Evolutionary conservation across 2,797 vertebrate genomes (phyloP).

Genomic region (Morus bassanus): DNA sequence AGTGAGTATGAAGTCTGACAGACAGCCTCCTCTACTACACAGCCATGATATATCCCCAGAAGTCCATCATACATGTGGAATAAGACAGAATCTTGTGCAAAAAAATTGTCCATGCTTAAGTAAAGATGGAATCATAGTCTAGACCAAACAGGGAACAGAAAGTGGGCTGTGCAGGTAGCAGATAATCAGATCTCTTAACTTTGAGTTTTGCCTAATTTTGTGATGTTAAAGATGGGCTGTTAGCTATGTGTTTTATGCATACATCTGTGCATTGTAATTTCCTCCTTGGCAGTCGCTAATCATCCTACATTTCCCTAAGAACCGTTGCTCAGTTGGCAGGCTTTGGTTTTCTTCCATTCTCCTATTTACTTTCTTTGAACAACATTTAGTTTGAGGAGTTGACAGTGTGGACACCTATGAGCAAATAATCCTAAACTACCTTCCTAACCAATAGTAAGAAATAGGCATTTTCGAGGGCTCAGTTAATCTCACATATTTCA

Average conservation of each 20-base stretch:
- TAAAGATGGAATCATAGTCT: background rate
- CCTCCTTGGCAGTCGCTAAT: background rate
- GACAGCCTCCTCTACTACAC: background rate
- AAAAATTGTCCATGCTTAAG: rapidly evolving
- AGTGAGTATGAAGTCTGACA: background rate
- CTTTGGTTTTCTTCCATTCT: background rate
- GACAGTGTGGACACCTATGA: background rate
- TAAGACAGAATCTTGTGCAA: background rate
- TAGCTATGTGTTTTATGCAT: background rate
- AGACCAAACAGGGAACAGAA: background rate
- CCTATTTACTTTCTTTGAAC: background rate
- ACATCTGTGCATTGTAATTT: rapidly evolving
- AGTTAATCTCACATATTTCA: slow-evolving; percentile 1
- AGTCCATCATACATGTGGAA: background rate
- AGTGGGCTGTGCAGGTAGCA: background rate
- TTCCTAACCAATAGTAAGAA: background rate
- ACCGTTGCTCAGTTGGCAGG: background rate
- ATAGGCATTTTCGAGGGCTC: background rate
- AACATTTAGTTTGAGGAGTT: slow-evolving; percentile 10
- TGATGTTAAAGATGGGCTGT: background rate
- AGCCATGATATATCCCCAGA: background rate
- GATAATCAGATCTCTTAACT: background rate
- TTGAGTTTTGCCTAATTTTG: background rate
- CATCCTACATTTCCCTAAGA: background rate
- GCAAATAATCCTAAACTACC: slow-evolving; percentile 17